Evolutionary conservation across 2,888 invertebrate species (phyloP), one percentile per base, ranked within the genome.

Genomic region (Cinara cedri): DNA sequence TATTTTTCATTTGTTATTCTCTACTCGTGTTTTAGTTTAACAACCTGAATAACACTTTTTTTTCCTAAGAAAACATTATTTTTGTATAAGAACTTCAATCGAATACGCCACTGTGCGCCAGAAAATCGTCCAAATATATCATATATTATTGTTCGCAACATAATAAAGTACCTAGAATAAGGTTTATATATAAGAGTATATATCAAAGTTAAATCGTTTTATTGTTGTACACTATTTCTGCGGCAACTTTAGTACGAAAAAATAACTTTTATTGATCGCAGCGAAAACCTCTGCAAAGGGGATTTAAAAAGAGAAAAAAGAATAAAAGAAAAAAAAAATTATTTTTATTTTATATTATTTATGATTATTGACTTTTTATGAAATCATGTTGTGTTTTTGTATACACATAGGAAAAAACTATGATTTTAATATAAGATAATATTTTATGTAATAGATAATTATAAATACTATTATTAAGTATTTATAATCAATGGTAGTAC

Each of bases 151-250:
- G 11, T 49, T 26, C 26, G 49, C 26, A 68, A 68, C 26, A 60
- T 26, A 26, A 16, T 60, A 24, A 34, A 49, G 24, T 66, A 44
- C 11, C 13, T 10, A 63, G 42, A 63, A 63, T 19, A 14, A 63
- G 24, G 49, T 68, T 26, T 49, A n/a, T n/a, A n/a, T n/a, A n/a
- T n/a, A n/a, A n/a, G n/a, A n/a, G n/a, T n/a, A n/a, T 34, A 34
- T 34, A 49, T 51, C 66, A 49, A 68, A 49, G n/a, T 14, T 16
- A 13, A 49, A 68, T 49, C n/a, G 11, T 68, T 49, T 24, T 24
- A 49, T 66, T 24, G 24, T n/a, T 24, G 46, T 46, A 3, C 46
- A 46, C 46, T 51, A 51, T 63, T 63, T 68, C n/a, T 68, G 26
- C 49, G 6, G 34, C 34, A 1, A 49, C n/a, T 68, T 49, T 11